These are phyloP conservation scores for Colaptes auratus DNA, from an alignment of 2,113 vertebrate species.

Conservation along the genomic window DNA sequence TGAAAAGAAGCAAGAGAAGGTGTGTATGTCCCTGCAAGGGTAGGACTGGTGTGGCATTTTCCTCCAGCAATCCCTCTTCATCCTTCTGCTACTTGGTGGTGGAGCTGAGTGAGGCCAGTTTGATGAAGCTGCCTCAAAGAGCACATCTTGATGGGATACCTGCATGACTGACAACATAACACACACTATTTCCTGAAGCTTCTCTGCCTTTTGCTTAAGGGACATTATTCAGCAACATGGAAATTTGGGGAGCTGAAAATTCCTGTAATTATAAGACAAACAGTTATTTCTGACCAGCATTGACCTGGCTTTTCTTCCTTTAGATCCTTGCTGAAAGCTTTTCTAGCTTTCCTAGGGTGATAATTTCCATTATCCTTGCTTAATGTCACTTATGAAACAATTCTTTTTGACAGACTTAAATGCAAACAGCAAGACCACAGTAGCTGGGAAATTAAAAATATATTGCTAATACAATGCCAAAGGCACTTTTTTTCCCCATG, in stretches of 20 bases:
- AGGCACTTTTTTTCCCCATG: background rate
- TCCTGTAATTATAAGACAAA: background rate
- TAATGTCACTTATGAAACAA: constrained; percentile 40
- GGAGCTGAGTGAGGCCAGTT: background rate
- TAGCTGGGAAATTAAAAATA: constrained; percentile 49
- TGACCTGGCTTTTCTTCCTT: background rate
- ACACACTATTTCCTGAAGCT: background rate
- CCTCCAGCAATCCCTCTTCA: background rate
- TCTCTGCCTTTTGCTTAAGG: background rate
- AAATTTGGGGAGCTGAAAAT: background rate
- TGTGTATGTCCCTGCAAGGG: background rate
- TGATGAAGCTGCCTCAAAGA: background rate
- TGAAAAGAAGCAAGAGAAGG: background rate
- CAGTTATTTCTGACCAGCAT: background rate
- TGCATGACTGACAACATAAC: background rate
- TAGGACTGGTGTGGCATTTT: background rate
- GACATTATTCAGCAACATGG: background rate
- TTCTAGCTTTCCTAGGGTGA: constrained; percentile 14
- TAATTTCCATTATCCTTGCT: constrained; percentile 49
- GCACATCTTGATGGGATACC: background rate
- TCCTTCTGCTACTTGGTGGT: background rate
- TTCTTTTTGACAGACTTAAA: constrained; percentile 55
- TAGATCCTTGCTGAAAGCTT: constrained; percentile 11
- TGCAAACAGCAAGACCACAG: constrained; percentile 37
- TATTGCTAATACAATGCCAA: constrained; percentile 35